A percentile compares a stretch with the other conserved stretches of the same genome.
phyloP scores from a whole-genome alignment of 2,888 invertebrate species.

The Caenorhabditis plicata region DNA sequence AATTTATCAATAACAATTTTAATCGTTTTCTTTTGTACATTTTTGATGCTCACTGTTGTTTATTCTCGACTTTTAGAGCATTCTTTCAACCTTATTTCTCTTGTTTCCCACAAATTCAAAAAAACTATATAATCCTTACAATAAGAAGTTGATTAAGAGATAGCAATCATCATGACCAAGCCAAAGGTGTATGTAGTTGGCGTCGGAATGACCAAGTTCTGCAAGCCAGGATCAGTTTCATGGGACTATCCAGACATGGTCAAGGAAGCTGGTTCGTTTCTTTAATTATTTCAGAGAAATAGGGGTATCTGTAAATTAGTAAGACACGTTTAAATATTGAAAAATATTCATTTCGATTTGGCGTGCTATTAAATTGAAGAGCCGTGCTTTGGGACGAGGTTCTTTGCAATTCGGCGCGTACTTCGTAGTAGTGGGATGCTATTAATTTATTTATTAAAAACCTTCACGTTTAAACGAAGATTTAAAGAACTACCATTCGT shows the following conservation, averaged over 20 bases:
- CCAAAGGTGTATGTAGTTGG: constrained; percentile 63
- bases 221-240: constrained; percentile 81
- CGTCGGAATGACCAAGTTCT: constrained; percentile 73
- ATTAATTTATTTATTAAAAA: too few relatives aligned
- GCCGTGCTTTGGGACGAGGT: background rate
- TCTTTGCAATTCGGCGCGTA: too few relatives aligned
- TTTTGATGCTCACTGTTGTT: background rate
- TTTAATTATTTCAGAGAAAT: too few relatives aligned
- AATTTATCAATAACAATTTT: constrained; percentile 1
- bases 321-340: too few relatives aligned
- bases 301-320: too few relatives aligned
- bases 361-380: too few relatives aligned
- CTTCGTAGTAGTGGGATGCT: too few relatives aligned
- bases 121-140: too few relatives aligned
- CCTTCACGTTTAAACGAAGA: too few relatives aligned
- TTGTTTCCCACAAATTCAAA: background rate
- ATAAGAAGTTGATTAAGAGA: too few relatives aligned
- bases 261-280: constrained; percentile 83
- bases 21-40: background rate
- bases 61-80: background rate
- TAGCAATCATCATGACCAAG: constrained; percentile 42
- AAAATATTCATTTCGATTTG: too few relatives aligned
- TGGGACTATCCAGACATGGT: constrained; percentile 93
- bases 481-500: too few relatives aligned
- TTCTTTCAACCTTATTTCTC: background rate